These are phyloP conservation scores for Fratercula arctica DNA, from an alignment of 2,797 vertebrate species.

Conservation along the genomic window DNA sequence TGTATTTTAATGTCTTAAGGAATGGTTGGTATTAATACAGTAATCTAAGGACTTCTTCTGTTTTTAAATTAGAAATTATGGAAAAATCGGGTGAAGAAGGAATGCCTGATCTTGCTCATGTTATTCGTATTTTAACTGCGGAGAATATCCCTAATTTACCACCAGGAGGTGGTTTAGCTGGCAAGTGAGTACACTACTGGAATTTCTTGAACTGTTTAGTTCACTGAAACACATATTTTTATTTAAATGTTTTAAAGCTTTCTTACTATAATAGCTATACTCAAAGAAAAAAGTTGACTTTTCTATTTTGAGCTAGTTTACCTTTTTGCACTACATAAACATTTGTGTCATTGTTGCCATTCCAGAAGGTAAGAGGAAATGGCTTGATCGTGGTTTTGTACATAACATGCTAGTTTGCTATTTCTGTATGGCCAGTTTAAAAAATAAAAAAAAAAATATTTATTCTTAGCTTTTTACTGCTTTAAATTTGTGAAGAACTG, in stretches of 20 bases:
- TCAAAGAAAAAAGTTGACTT: not conserved
- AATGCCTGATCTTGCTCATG: conserved; percentile 92
- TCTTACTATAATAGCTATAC: not conserved
- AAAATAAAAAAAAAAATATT: not conserved
- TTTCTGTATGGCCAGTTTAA: not conserved
- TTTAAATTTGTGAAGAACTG: not conserved
- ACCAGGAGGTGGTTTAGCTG: conserved; percentile 96
- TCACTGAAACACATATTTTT: not conserved
- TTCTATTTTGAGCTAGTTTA: not conserved
- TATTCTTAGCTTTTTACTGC: not conserved
- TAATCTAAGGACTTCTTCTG: conserved; percentile 51
- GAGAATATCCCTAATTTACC: conserved; percentile 95
- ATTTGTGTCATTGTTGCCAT: not conserved
- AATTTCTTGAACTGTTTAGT: not conserved
- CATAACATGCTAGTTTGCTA: not conserved
- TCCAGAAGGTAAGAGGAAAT: not conserved
- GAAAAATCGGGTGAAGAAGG: conserved; percentile 92
- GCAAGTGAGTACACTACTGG: conserved; percentile 89
- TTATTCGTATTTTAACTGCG: conserved; percentile 93
- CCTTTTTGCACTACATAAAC: not conserved
- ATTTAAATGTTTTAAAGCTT: not conserved
- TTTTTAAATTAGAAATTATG: conserved; percentile 86
- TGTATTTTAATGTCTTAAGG: not conserved
- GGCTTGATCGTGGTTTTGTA: not conserved
- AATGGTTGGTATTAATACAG: not conserved